Evolutionary conservation across 1,140 invertebrate species (phyloP).

Genomic region (Papilio aristodemus): DNA sequence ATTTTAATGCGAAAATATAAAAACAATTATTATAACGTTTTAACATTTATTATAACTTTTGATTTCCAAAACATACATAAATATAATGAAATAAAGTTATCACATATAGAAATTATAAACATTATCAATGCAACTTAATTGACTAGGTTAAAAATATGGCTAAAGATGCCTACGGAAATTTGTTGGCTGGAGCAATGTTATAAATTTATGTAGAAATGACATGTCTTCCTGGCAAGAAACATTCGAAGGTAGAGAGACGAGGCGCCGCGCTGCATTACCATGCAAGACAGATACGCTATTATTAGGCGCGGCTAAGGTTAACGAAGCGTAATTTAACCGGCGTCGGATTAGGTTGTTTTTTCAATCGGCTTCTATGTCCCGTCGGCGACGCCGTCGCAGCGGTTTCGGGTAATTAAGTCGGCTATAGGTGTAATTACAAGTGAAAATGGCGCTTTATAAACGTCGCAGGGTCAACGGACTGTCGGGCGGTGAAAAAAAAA

Average conservation of each 20-base stretch:
- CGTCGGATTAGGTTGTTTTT: conserved; percentile 62
- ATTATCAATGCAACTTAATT: conserved; percentile 21
- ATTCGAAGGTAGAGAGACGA: conserved; percentile 58
- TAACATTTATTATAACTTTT: conserved; percentile 13
- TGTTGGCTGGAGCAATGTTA: conserved; percentile 36
- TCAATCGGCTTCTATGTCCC: conserved; percentile 51
- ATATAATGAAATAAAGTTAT: conserved; percentile 4
- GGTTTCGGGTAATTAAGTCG: conserved; percentile 74
- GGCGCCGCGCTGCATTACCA: conserved; percentile 44
- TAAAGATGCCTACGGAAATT: background rate
- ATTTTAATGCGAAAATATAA: too few species aligned
- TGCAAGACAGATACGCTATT: conserved; percentile 48
- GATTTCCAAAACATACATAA: background rate
- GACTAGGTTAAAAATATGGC: conserved; percentile 19
- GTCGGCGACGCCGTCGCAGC: conserved; percentile 57
- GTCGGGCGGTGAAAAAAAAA: conserved; percentile 44
- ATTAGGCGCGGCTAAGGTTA: conserved; percentile 58
- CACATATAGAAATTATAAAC: conserved; percentile 18
- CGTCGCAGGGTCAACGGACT: conserved; percentile 56
- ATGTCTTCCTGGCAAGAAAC: conserved; percentile 66
- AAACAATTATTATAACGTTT: background rate
- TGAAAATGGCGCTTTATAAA: conserved; percentile 62
- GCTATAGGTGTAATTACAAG: conserved; percentile 71
- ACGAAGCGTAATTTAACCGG: conserved; percentile 61
- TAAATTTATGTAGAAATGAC: conserved; percentile 52